These are phyloP conservation scores for Andrena trimmerana DNA, from an alignment of 2,888 invertebrate genomes.

Conservation along the genomic window DNA sequence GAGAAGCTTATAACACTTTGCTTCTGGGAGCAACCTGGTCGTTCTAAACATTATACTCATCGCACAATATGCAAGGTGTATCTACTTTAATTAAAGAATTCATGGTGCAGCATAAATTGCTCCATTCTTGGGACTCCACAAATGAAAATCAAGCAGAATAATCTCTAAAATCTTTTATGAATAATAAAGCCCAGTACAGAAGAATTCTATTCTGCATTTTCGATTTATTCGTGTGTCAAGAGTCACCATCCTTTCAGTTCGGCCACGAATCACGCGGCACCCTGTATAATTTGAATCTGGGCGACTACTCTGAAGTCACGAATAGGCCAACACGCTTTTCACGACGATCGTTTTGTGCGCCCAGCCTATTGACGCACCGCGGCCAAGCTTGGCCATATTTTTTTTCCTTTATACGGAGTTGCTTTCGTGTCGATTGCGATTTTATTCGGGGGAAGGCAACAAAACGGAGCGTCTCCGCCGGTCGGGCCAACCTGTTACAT, in stretches of 20 bases:
- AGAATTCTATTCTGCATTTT: no score
- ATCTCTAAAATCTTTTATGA: no score
- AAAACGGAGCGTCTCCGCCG: slow-evolving; percentile 5
- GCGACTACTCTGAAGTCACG: background rate
- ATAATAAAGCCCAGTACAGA: no score
- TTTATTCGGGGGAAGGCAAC: slow-evolving; percentile 41
- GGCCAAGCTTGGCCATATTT: slow-evolving; percentile 22
- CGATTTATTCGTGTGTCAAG: no score
- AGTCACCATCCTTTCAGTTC: no score
- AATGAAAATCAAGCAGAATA: no score
- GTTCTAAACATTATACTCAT: background rate
- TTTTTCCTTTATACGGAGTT: slow-evolving; percentile 17
- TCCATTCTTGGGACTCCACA: no score
- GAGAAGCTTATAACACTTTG: background rate
- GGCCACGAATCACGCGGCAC: no score
- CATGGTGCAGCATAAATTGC: background rate
- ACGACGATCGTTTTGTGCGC: background rate
- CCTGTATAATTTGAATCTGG: no score
- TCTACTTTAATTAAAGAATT: background rate
- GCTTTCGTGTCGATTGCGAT: slow-evolving; percentile 46
- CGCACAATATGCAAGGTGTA: background rate
- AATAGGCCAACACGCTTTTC: background rate
- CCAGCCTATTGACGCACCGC: background rate
- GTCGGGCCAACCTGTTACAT: slow-evolving; percentile 59
- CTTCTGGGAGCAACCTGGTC: background rate